Percentiles rank a stretch among this genome's conserved stretches.
These are phyloP conservation scores for Geotrupes spiniger DNA, from an alignment of 2,888 invertebrate genomes.

Conservation along the genomic window DNA sequence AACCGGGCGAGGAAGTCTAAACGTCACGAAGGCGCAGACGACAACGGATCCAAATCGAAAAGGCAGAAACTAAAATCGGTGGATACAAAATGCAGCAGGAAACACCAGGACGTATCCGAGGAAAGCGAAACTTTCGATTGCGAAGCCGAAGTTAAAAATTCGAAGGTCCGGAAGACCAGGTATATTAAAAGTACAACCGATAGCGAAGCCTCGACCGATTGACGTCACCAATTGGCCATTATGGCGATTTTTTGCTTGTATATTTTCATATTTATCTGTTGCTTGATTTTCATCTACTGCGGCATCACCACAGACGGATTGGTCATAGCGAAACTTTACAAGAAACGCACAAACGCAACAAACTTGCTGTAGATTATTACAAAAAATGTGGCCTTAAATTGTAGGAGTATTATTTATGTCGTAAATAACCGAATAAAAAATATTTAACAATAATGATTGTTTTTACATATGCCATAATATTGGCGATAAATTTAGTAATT, in stretches of 20 bases:
- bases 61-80: neutral
- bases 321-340: constrained; percentile 49
- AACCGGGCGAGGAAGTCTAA: constrained; percentile 15
- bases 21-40: constrained; percentile 11
- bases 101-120: constrained; percentile 23
- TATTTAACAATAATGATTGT: too few relatives aligned
- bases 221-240: constrained; percentile 59
- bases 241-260: constrained; percentile 57
- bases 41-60: neutral
- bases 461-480: too few relatives aligned
- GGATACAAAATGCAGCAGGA: constrained; percentile 8
- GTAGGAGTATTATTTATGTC: too few relatives aligned
- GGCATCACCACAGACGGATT: constrained; percentile 56
- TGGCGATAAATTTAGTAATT: too few relatives aligned
- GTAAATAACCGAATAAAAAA: too few relatives aligned
- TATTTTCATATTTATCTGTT: constrained; percentile 55
- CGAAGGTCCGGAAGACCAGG: constrained; percentile 34
- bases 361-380: too few relatives aligned
- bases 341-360: constrained; percentile 23
- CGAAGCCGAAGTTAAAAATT: constrained; percentile 17
- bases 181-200: constrained; percentile 33
- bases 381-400: too few relatives aligned
- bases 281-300: constrained; percentile 57
- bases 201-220: constrained; percentile 47
- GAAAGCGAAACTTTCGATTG: constrained; percentile 33